Evolutionary conservation across 2,888 invertebrate genomes (phyloP), one percentile per base, ranked within the genome.

Genomic region (Brenthis hecate): DNA sequence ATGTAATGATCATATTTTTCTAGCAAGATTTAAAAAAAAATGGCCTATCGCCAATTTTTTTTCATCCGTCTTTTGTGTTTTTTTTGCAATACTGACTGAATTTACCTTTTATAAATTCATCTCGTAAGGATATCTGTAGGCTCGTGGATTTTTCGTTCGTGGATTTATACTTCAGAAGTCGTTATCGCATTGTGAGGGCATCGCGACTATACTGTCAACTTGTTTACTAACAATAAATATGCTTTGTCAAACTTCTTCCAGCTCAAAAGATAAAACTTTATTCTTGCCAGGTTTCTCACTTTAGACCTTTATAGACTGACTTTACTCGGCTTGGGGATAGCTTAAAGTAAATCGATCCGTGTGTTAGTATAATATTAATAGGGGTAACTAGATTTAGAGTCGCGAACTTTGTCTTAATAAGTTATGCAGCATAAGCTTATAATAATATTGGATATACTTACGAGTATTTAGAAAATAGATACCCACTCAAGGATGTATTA

Each of bases 181-280:
- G 89, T 89, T 90, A 89, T 90, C 89, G 82, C 78, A 72, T 70
- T 72, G 73, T 77, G 80, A 79, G 77, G 78, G 76, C 77, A 80
- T 77, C 74, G 73, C 73, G 73, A 76, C 76, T 76, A 77, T 76
- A 72, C 76, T 73, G 74, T 43, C 72, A 78, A 80, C 80, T 85
- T 84, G 84, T 86, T 84, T 80, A 77, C 84, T 78, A 83, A 89
- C 87, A 88, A 89, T 88, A 89, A 90, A 88, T 19, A 19, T 85
- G 87, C 85, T 88, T 86, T 89, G 87, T 87, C 88, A 88, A 90
- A 89, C 83, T 90, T 74, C 70, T 71, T 72, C 48, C 78, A 73
- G 74, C 79, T 77, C 77, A 77, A 72, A 80, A 85, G 87, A 88
- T 88, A 89, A 72, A 72, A 80, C 51, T 54, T 62, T 82, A 60